A percentile compares a stretch with the other conserved stretches of the same genome.
These are phyloP conservation scores for Platysternon megacephalum DNA, from an alignment of 2,113 vertebrate genomes.

Conservation along the genomic window DNA sequence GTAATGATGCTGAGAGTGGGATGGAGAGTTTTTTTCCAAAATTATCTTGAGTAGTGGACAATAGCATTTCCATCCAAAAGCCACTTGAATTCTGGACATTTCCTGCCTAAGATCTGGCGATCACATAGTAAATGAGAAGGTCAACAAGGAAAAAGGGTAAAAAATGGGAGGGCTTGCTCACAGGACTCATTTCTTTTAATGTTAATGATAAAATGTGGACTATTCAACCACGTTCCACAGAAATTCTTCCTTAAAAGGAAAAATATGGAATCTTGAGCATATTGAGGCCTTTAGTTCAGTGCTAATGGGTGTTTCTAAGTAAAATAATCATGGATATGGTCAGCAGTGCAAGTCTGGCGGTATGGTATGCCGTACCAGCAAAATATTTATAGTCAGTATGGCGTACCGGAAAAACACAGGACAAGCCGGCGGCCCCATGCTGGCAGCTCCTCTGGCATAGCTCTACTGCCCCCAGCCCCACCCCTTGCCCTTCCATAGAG, in stretches of 20 bases:
- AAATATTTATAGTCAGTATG: too few relatives aligned
- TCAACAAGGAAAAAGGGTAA: not conserved
- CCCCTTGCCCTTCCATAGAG: too few relatives aligned
- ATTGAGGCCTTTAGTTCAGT: not conserved
- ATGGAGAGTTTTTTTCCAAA: slow-evolving; percentile 24
- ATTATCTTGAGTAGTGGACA: not conserved
- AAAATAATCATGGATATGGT: not conserved
- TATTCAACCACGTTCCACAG: not conserved
- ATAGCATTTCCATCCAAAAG: not conserved
- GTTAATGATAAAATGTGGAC: not conserved
- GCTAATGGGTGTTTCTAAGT: not conserved
- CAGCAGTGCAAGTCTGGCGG: too few relatives aligned
- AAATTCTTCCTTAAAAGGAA: not conserved
- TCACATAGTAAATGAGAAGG: not conserved
- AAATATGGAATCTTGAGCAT: not conserved
- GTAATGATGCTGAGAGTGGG: slow-evolving; percentile 24
- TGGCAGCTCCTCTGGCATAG: too few relatives aligned
- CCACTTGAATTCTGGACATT: not conserved
- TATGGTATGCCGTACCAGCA: too few relatives aligned
- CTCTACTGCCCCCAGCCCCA: too few relatives aligned
- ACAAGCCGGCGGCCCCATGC: too few relatives aligned
- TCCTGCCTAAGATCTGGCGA: not conserved
- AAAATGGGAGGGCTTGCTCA: not conserved
- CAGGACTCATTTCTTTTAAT: not conserved
- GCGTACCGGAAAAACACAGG: too few relatives aligned